These are phyloP conservation scores for Ormyrus thymus DNA, from an alignment of 2,888 invertebrate genomes.

Conservation along the genomic window DNA sequence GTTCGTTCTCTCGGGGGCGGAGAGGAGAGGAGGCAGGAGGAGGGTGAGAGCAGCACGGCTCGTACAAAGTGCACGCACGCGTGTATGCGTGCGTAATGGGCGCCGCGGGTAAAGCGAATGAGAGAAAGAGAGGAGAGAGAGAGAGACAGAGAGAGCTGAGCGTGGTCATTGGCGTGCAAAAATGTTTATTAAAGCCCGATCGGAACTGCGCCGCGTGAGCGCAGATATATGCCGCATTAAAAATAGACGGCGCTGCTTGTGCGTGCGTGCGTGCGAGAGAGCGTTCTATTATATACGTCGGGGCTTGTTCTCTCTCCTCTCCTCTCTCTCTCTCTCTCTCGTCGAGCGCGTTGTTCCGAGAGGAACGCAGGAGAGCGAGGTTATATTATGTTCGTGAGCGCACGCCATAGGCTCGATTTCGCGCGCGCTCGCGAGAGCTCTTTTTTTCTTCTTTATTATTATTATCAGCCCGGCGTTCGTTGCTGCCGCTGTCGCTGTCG, in stretches of 20 bases:
- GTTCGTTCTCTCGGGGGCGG: too few species aligned
- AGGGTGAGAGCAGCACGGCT: background rate
- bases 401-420: too few species aligned
- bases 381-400: too few species aligned
- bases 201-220: conserved; percentile 57
- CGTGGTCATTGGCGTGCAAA: conserved; percentile 65
- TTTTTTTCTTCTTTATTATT: too few species aligned
- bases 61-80: conserved; percentile 64
- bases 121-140: background rate
- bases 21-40: background rate
- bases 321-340: too few species aligned
- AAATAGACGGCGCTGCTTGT: conserved; percentile 25
- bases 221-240: background rate
- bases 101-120: conserved; percentile 49
- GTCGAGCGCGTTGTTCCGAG: background rate
- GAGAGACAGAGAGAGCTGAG: conserved; percentile 27
- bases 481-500: too few species aligned
- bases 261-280: background rate
- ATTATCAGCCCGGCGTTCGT: too few species aligned
- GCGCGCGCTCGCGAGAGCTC: too few species aligned
- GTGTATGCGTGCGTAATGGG: conserved; percentile 62
- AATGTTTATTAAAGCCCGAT: conserved; percentile 67
- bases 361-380: conserved; percentile 5
- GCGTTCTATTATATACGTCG: background rate
- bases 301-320: too few species aligned